phyloP scores from a whole-genome alignment of 1,140 invertebrate genomes.

The Cecropterus lyciades region DNA sequence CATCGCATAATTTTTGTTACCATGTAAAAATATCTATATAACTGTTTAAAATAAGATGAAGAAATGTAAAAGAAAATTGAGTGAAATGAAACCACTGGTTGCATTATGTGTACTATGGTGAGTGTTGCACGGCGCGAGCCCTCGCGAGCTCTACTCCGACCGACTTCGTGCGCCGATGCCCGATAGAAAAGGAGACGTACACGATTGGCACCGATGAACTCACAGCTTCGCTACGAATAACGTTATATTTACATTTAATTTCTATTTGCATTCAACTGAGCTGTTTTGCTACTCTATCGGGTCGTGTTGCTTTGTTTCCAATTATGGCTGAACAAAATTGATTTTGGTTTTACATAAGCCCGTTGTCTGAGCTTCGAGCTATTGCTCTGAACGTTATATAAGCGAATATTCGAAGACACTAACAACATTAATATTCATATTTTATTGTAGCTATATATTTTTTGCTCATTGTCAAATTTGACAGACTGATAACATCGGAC shows the following conservation, averaged over 20 bases:
- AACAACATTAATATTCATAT: no score
- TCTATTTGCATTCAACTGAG: constrained; percentile 35
- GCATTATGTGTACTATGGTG: constrained; percentile 2
- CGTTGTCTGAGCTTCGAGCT: neutral
- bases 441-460: no score
- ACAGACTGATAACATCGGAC: no score
- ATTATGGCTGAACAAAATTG: constrained; percentile 21
- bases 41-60: no score
- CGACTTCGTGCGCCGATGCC: constrained; percentile 61
- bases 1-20: no score
- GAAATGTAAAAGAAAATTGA: no score
- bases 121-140: constrained; percentile 13
- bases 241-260: constrained; percentile 58
- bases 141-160: constrained; percentile 30
- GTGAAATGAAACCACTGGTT: neutral
- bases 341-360: constrained; percentile 17
- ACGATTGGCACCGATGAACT: constrained; percentile 65
- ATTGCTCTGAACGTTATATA: neutral
- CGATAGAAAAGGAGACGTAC: constrained; percentile 64
- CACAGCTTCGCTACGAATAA: constrained; percentile 55
- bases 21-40: no score
- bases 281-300: constrained; percentile 32
- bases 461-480: no score
- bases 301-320: constrained; percentile 33
- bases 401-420: neutral